Conservation (phyloP, 2,797 vertebrate genomes). For the Sebastes taczanowskii region DNA sequence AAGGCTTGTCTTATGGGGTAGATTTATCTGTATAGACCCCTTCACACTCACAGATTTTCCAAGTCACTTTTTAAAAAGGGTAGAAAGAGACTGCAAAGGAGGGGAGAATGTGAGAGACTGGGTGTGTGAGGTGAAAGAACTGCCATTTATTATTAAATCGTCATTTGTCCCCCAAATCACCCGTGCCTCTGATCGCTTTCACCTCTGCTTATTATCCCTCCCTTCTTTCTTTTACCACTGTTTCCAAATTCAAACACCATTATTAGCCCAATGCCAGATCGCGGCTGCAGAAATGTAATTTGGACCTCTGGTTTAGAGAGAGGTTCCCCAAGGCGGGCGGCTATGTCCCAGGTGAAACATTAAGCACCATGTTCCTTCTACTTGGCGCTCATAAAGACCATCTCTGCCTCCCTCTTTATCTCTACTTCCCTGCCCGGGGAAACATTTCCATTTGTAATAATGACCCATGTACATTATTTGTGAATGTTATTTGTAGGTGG, state of each 20-base stretch:
- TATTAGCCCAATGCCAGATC: slow-evolving; percentile 30
- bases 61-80: background rate
- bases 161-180: slow-evolving; percentile 10
- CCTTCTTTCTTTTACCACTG: background rate
- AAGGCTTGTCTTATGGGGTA: background rate
- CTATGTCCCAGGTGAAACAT: slow-evolving; percentile 40
- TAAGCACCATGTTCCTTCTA: slow-evolving; percentile 27
- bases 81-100: slow-evolving; percentile 3
- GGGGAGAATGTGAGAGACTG: slow-evolving; percentile 20
- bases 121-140: slow-evolving; percentile 13
- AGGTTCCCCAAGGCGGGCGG: background rate
- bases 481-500: slow-evolving; percentile 7
- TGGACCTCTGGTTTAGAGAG: slow-evolving; percentile 19
- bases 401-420: slow-evolving; percentile 22
- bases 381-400: slow-evolving; percentile 11
- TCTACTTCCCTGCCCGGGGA: slow-evolving; percentile 14
- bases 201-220: slow-evolving; percentile 3
- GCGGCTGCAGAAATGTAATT: slow-evolving; percentile 47
- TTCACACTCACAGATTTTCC: slow-evolving; percentile 15
- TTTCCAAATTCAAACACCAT: slow-evolving; percentile 28
- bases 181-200: slow-evolving; percentile 8
- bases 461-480: slow-evolving; percentile 48
- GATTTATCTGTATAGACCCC: background rate
- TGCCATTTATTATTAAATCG: slow-evolving; percentile 37
- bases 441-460: slow-evolving; percentile 38